These are phyloP conservation scores for Pandion haliaetus DNA, from an alignment of 2,113 vertebrate genomes.

Conservation along the genomic window DNA sequence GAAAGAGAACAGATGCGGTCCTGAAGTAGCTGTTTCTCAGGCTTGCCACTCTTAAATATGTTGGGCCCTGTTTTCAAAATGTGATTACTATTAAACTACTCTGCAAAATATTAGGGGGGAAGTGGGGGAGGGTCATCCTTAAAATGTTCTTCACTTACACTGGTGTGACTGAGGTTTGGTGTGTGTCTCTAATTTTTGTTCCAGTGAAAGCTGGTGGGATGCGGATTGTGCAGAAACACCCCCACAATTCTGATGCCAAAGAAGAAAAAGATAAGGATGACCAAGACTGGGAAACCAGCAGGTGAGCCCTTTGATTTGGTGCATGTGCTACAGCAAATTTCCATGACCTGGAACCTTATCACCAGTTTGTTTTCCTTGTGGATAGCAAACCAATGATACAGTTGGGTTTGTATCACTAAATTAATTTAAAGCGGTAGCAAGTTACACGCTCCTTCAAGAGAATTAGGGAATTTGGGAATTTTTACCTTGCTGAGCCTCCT, in stretches of 20 bases:
- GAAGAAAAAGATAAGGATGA: conserved; percentile 86
- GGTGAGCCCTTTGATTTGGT: conserved; percentile 69
- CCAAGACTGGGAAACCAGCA: conserved; percentile 89
- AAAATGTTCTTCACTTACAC: not conserved
- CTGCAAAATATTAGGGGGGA: not conserved
- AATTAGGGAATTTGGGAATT: not conserved
- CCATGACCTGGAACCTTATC: not conserved
- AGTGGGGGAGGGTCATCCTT: not conserved
- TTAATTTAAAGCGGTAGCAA: not conserved
- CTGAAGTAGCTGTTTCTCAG: not conserved
- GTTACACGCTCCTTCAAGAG: fast-evolving
- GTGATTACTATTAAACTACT: not conserved
- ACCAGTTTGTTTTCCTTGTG: not conserved
- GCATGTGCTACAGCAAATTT: not conserved
- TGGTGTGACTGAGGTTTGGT: not conserved
- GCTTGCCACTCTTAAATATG: not conserved
- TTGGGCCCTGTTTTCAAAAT: not conserved
- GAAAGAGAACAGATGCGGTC: not conserved
- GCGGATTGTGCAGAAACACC: conserved; percentile 97
- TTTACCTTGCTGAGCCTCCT: not conserved
- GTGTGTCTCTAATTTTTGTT: conserved; percentile 14
- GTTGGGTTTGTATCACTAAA: not conserved
- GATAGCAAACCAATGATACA: not conserved
- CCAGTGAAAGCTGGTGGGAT: conserved; percentile 95
- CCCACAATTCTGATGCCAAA: conserved; percentile 77